Evolutionary conservation across 1,140 invertebrate genomes (phyloP), one percentile per base, ranked within the genome.

Genomic region (Drosophila ficusphila): DNA sequence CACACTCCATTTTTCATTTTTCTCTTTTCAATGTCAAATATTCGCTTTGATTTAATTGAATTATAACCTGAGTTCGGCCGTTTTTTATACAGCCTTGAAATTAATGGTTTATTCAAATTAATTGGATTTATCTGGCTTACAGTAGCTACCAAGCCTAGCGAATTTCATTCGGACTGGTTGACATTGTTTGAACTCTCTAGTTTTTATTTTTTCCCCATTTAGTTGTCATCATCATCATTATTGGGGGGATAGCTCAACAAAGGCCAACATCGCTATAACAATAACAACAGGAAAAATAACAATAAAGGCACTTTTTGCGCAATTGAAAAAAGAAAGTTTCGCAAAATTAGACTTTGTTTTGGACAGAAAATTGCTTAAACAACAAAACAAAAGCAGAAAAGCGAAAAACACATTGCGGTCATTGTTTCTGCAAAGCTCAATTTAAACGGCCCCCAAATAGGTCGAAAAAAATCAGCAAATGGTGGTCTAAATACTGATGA

Each of bases 331-430:
- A 71, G 38, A 44, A 71, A 71, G 46, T 42, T 71, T 71, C 49
- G 53, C 53, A 25, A 71, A 71, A 71, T 60, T 71, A 71, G 68
- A 71, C 53, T 71, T 56, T 71, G 68, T 72, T 71, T 71, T 60
- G 64, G 49, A 42, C 61, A 52, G 64, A 67, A 68, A 68, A 67
- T 68, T 67, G 64, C 60, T 68, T 25, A 51, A 67, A 67, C 25
- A 25, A 38, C 64, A 52, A 67, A 67, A 52, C 36, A 51, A 42
- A 67, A 33, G 29, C 21, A 39, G 18, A 27, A 47, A 23, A 41
- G 33, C 27, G 14, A 36, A 64, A 18, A 52, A 39, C 18, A 29
- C 65, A 58, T 71, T 60, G 53, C 25, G 68, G 68, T 71, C 68
- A 71, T 71, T 71, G 68, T 71, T 60, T 71, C 62, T 65, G 46